Evolutionary conservation across 2,797 vertebrate genomes (phyloP), one percentile per base, ranked within the genome.

Genomic region (Cryptoblepharus egeriae): DNA sequence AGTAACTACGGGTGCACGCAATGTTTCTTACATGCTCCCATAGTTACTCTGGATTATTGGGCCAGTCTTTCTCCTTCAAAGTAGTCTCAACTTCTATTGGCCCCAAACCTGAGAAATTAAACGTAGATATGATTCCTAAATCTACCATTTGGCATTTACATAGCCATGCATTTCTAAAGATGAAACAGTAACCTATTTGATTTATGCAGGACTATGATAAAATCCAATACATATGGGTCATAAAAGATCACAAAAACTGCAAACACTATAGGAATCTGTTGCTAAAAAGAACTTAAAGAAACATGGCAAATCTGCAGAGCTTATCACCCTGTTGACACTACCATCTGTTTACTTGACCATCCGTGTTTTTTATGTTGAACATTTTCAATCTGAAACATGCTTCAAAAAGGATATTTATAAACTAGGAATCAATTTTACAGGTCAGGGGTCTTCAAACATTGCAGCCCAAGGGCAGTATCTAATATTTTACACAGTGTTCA

Each of bases 11-110:
- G n/a, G n/a, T n/a, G n/a, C n/a, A n/a, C n/a, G n/a, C n/a, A n/a
- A n/a, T n/a, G n/a, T n/a, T n/a, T n/a, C n/a, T n/a, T n/a, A n/a
- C n/a, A n/a, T n/a, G n/a, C n/a, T n/a, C n/a, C n/a, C n/a, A n/a
- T n/a, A n/a, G n/a, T n/a, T n/a, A n/a, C n/a, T n/a, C n/a, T n/a
- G n/a, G n/a, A n/a, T n/a, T n/a, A n/a, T n/a, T n/a, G n/a, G n/a
- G n/a, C n/a, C n/a, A n/a, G 79, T 64, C 32, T 64, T 86, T 55
- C 35, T 87, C 0, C 68, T 89, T 86, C 88, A 52, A 30, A 39
- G 3, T 9, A 60, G 64, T 82, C 72, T 76, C 60, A 84, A 1
- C 26, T 80, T 80, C 72, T 88, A 1, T 67, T 89, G 64, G 82
- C 15, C n/a, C 39, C 45, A 16, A 86, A 79, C 58, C 30, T 1